A percentile compares a stretch with the other conserved stretches of the same genome.
Conservation (phyloP, 1,140 invertebrate genomes). For the Galleria mellonella region DNA sequence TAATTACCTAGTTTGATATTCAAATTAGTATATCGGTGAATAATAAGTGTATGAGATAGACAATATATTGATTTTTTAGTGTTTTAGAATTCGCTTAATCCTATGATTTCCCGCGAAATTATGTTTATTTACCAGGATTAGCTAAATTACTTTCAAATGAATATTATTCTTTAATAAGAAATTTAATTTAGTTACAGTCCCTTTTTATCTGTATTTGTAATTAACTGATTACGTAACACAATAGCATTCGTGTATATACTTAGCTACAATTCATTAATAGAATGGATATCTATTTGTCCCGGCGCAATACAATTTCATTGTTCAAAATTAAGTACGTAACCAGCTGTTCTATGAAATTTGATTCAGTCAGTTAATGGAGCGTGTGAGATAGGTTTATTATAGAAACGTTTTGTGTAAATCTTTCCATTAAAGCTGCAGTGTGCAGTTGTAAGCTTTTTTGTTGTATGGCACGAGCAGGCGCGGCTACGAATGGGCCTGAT, state of each 20-base stretch:
- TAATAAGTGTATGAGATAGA: too few relatives aligned
- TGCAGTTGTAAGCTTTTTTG: conserved; percentile 17
- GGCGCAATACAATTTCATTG: conserved; percentile 27
- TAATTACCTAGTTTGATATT: too few relatives aligned
- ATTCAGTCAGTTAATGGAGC: conserved; percentile 59
- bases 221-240: background rate
- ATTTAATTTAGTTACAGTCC: too few relatives aligned
- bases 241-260: background rate
- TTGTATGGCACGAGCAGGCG: conserved; percentile 13
- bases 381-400: conserved; percentile 35
- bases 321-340: conserved; percentile 22
- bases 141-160: too few relatives aligned
- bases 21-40: too few relatives aligned
- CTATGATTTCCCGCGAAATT: too few relatives aligned
- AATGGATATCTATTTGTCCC: conserved; percentile 25
- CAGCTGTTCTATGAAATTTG: conserved; percentile 63
- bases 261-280: conserved; percentile 6
- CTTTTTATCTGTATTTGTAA: background rate
- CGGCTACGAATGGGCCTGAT: conserved; percentile 1
- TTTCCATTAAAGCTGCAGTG: conserved; percentile 14
- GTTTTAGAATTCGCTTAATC: too few relatives aligned
- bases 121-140: too few relatives aligned
- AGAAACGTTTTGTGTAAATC: conserved; percentile 29
- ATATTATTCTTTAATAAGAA: too few relatives aligned
- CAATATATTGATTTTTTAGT: too few relatives aligned